Percentiles rank a stretch among this genome's conserved stretches.
Conservation (phyloP, 2,797 vertebrate species). For the Dendrocincla tyrannina region DNA sequence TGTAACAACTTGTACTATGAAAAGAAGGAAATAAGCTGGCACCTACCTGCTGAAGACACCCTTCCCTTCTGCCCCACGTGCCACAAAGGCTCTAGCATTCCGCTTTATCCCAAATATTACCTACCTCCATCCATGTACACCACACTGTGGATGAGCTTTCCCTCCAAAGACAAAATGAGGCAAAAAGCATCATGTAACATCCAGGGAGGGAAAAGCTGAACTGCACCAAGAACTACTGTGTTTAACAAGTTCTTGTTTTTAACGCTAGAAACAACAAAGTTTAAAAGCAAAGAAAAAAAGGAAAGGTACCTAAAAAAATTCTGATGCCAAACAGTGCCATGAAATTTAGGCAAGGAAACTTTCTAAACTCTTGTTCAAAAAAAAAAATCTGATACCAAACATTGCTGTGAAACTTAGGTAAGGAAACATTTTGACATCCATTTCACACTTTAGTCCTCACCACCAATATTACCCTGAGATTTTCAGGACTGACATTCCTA, state of each 20-base stretch:
- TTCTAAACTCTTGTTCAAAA: neutral
- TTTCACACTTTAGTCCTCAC: neutral
- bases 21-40: neutral
- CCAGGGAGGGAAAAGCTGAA: neutral
- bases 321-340: neutral
- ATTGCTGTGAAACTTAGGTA: neutral
- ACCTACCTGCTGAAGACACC: neutral
- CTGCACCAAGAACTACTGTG: rapidly evolving
- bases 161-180: neutral
- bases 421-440: neutral
- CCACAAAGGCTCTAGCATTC: neutral
- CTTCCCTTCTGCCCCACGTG: neutral
- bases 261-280: neutral
- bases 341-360: neutral
- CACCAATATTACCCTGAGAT: rapidly evolving
- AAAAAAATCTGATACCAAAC: neutral
- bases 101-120: neutral
- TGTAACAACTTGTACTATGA: neutral
- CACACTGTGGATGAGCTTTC: rapidly evolving
- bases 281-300: neutral
- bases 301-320: neutral
- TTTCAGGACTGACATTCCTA: neutral
- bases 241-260: neutral
- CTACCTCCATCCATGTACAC: rapidly evolving
- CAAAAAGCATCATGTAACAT: rapidly evolving